Evolutionary conservation across 2,113 vertebrate genomes (phyloP).

Genomic region (Rafetus swinhoei): DNA sequence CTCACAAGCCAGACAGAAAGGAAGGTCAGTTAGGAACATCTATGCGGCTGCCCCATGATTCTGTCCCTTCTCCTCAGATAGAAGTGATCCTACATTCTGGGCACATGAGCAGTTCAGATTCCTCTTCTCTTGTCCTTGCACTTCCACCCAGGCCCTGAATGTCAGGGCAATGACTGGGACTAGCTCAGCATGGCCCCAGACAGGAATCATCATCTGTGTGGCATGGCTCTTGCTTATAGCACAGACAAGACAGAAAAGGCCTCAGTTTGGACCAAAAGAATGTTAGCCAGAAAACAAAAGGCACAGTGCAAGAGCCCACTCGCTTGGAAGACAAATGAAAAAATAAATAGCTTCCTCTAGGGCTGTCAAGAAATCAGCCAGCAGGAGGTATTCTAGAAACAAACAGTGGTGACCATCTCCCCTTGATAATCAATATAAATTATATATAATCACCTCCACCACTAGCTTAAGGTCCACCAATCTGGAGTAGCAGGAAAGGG

Average conservation of each 20-base stretch:
- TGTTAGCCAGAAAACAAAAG: neutral
- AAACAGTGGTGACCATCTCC: neutral
- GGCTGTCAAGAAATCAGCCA: neutral
- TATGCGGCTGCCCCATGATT: neutral
- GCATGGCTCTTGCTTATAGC: neutral
- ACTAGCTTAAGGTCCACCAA: neutral
- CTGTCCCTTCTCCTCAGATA: neutral
- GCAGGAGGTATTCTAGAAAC: neutral
- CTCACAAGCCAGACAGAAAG: neutral
- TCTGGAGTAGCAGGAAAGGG: accelerated
- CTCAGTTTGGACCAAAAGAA: neutral
- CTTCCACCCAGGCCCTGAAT: neutral
- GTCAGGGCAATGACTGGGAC: neutral
- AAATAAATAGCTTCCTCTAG: constrained; percentile 12
- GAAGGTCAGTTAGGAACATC: neutral
- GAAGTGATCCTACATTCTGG: neutral
- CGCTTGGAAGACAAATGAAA: neutral
- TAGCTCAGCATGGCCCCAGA: neutral
- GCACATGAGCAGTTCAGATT: neutral
- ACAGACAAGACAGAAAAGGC: neutral
- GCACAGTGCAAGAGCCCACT: neutral
- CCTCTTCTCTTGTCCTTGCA: neutral
- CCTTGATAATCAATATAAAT: neutral
- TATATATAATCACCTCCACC: neutral
- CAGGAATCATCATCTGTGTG: neutral